Evolutionary conservation across 2,113 vertebrate genomes (phyloP).

Genomic region (Melanerpes aurifrons): DNA sequence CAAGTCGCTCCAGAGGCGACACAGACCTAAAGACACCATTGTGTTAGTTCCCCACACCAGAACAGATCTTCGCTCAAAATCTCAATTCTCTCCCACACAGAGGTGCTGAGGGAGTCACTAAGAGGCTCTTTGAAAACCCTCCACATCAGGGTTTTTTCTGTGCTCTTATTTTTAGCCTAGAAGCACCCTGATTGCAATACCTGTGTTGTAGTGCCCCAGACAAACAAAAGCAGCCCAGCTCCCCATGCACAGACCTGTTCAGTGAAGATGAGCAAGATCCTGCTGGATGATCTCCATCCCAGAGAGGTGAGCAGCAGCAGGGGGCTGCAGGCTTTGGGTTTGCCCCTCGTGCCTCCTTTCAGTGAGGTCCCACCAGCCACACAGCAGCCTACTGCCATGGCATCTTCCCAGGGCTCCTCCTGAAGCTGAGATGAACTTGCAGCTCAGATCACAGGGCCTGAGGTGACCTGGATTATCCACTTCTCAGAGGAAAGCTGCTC

Average conservation of each 20-base stretch:
- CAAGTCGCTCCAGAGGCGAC: background rate
- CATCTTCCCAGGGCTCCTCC: background rate
- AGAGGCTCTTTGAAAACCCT: background rate
- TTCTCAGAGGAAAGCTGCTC: conserved; percentile 22
- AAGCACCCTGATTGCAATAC: background rate
- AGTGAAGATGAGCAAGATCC: background rate
- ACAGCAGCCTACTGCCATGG: background rate
- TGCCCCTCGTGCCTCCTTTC: background rate
- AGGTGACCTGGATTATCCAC: conserved; percentile 46
- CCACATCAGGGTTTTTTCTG: background rate
- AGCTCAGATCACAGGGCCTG: background rate
- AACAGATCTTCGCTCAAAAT: background rate
- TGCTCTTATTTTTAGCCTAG: background rate
- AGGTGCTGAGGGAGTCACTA: background rate
- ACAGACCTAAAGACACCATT: background rate
- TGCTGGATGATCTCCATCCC: background rate
- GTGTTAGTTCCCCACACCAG: fast-evolving
- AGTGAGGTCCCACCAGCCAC: fast-evolving
- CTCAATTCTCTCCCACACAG: background rate
- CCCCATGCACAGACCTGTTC: conserved; percentile 35
- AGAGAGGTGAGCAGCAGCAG: background rate
- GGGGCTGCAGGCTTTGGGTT: background rate
- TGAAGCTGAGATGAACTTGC: background rate
- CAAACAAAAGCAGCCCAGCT: background rate
- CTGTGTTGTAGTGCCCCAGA: fast-evolving